Evolutionary conservation across 2,888 invertebrate species (phyloP).

Genomic region (Hypena proboscidalis): DNA sequence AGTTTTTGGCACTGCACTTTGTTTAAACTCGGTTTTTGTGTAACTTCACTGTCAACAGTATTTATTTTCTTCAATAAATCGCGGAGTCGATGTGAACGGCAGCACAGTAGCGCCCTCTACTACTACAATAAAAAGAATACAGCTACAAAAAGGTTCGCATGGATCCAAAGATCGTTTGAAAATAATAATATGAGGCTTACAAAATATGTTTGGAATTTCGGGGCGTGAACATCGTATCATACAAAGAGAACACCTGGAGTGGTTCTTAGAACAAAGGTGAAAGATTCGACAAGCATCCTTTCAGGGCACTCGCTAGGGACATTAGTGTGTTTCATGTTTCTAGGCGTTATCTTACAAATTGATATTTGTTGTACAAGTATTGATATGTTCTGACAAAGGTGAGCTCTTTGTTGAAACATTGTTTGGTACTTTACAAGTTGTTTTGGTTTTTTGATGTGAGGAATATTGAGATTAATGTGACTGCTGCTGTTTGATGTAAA

Average conservation of each 20-base stretch:
- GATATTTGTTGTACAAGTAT: conserved; percentile 23
- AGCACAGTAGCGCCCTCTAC: no score
- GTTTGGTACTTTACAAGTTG: neutral
- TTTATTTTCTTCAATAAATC: no score
- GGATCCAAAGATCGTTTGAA: neutral
- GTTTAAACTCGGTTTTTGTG: no score
- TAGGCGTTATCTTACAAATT: conserved; percentile 18
- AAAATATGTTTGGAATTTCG: neutral
- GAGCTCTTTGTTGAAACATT: conserved; percentile 2
- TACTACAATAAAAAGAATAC: no score
- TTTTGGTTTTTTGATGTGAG: neutral
- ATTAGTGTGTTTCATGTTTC: conserved; percentile 33
- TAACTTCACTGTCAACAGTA: no score
- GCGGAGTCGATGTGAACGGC: no score
- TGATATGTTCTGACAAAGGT: conserved; percentile 15
- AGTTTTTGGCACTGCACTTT: no score
- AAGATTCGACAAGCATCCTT: conserved; percentile 9
- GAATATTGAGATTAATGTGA: no score
- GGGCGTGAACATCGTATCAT: conserved; percentile 8
- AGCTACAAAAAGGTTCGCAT: no score
- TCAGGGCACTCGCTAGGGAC: conserved; percentile 27
- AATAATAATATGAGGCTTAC: no score
- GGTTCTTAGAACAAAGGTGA: conserved; percentile 23
- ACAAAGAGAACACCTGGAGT: conserved; percentile 9
- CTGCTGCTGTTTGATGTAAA: no score